Base-by-base conservation (phyloP, 2,113 vertebrate species). In the Capra hircus region DNA sequence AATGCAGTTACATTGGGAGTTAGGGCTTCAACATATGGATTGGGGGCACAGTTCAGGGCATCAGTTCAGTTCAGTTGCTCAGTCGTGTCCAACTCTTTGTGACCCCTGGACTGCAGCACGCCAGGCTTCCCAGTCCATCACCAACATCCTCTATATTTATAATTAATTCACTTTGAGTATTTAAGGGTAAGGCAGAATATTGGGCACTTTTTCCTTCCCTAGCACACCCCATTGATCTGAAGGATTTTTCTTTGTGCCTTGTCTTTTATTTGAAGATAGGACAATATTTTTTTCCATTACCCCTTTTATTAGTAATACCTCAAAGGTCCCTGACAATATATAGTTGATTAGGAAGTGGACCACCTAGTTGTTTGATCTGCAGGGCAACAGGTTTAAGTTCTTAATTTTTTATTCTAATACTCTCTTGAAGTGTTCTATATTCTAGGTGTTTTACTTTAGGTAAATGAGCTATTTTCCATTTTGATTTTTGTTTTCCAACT, bases 81-180 rank as follows among this genome's bases (percentile, higher is more conserved):
- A 36, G 5, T 36, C 0, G 0, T 21, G 64, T 36, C 64, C 2
- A 1, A 71, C 64, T n/a, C 17, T 71, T 21, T 71, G 64, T 67
- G 64, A 71, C 9, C 16, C 33, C 64, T 36, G 17, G n/a, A 71
- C n/a, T 71, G 64, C 4, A 71, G 64, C 17, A 12, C 0, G 0
- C 64, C 17, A 71, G n/a, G 64, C 64, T 71, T 71, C 17, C n/a
- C 36, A 36, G 64, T 36, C n/a, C 17, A 36, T 71, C 64, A 71
- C 4, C 48, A 55, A 27, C 36, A 88, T 23, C 8, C 12, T 48
- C 30, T 48, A n/a, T n/a, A 90, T 52, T 52, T 71, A 36, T 88
- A 28, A 53, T 89, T n/a, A 91, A 90, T 59, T 60, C 19, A 60
- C 77, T 21, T n/a, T 50, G 30, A 81, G 57, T 91, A 10, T 91